phyloP scores from a whole-genome alignment of 2,888 invertebrate species.

The Drosophila histrio region DNA sequence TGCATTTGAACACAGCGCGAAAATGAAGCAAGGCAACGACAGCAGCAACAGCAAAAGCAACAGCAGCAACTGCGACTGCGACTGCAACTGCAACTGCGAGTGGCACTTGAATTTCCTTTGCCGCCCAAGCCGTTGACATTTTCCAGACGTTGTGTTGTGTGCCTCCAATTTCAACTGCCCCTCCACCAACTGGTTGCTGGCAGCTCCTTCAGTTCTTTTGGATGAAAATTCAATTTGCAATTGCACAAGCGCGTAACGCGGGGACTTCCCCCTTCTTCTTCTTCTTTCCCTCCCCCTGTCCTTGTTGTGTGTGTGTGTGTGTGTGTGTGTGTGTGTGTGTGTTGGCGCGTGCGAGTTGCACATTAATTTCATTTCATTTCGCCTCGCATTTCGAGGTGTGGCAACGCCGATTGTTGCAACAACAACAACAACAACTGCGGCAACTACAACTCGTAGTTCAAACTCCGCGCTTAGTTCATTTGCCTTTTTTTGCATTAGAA shows the following conservation, averaged over 20 bases:
- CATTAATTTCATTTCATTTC: conserved; percentile 79
- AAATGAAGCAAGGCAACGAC: conserved; percentile 67
- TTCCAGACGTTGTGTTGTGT: conserved; percentile 62
- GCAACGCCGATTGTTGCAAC: conserved; percentile 72
- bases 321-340: conserved; percentile 28
- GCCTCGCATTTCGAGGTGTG: conserved; percentile 75
- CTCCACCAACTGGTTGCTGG: conserved; percentile 1
- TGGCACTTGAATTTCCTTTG: conserved; percentile 62
- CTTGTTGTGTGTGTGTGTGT: conserved; percentile 25
- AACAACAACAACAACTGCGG: conserved; percentile 36
- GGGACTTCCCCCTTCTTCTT: conserved; percentile 8
- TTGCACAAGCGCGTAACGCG: conserved; percentile 79
- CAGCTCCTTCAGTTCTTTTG: conserved; percentile 25
- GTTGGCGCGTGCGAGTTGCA: conserved; percentile 79
- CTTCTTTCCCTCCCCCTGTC: neutral
- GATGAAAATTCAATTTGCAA: conserved; percentile 75
- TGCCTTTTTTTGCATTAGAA: conserved; percentile 79
- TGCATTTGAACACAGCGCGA: conserved; percentile 78
- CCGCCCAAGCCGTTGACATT: conserved; percentile 63
- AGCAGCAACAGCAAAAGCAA: conserved; percentile 26
- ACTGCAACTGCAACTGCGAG: conserved; percentile 20
- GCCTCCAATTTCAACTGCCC: neutral
- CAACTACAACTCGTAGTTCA: conserved; percentile 59
- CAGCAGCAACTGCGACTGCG: neutral
- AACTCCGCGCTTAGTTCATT: conserved; percentile 80